Evolutionary conservation across 2,888 invertebrate genomes (phyloP), one percentile per base, ranked within the genome.

Genomic region (Lithophane socia): DNA sequence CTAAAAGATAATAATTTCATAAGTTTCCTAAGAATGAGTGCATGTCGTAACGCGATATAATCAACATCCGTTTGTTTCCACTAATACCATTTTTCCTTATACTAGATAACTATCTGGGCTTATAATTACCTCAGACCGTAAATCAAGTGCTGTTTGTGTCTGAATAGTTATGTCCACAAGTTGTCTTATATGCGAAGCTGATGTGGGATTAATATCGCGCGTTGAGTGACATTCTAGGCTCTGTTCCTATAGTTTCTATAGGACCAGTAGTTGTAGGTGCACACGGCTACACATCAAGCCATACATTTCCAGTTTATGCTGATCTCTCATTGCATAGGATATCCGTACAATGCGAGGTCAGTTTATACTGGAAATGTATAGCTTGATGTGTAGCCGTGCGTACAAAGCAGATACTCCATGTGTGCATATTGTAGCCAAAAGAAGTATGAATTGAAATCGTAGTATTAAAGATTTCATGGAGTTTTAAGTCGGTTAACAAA

Each of bases 1-100:
- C 42, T 67, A 54, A 70, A 63, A 70, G 66, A 82, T 70, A 72
- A 78, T 21, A 56, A 77, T 70, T 58, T 70, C 54, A 71, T 65
- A 75, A 71, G 70, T 80, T 77, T 68, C 61, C 69, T 69, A 49
- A 75, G 63, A 86, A 77, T 80, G 54, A 69, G 52, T 64, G 37
- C 49, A 60, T 72, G 72, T 72, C 69, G 76, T 66, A 71, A 63
- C 54, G 61, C 65, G 65, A 77, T 80, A 69, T 73, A 44, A 79
- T 73, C 75, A 71, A 85, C 87, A 87, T 83, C 87, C 85, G 79
- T 80, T 79, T 67, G 49, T 75, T 64, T 71, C 65, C 54, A 77
- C 66, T 82, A 76, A 79, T 77, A 69, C 79, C 54, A 60, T 69
- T 75, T 79, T 88, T 82, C 83, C 87, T 79, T 73, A 68, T 68